Base-by-base conservation (phyloP, 2,797 vertebrate species). In the Propithecus perrieri region DNA sequence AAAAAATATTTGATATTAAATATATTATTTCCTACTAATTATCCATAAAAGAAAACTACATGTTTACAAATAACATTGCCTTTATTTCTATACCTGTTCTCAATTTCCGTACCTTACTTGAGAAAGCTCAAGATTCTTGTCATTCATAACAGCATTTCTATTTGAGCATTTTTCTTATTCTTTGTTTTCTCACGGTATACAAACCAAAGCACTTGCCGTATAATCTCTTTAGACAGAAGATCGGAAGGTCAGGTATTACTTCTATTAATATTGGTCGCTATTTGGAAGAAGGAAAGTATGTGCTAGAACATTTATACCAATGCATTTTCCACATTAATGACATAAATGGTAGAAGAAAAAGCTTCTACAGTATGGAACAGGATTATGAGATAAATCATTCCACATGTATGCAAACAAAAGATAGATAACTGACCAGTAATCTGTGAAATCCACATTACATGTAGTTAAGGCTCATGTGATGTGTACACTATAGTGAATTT, bases 391-490 rank as follows among this genome's bases (percentile, higher is more conserved):
- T 65, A 98, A 98, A 97, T 84, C 6, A 78, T 85, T 93, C 48
- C 13, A 76, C 96, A 28, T 55, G 59, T 53, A 83, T 75, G 91
- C 63, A 97, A 78, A 97, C 38, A 33, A 97, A 96, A 97, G 20
- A 91, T 71, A 88, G 76, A 97, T 98, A 98, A 96, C 28, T 74
- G 6, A 94, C 85, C 86, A 92, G 57, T 97, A 97, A 93, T 43
- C 94, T 97, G 86, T 93, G 95, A 94, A 98, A 95, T 96, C 87
- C 89, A 97, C 41, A 90, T 96, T 67, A 87, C 48, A 10, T 94
- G 85, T 74, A 96, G 38, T 48, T 89, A 84, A 20, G 4, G 7
- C 65, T 94, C 96, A 71, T 72, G 61, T 89, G 67, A 94, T 81
- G 38, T 92, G 11, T 5, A 96, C 41, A 33, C 22, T 94, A 81